A percentile compares a stretch with the other conserved stretches of the same genome.
Conservation (phyloP, 2,888 invertebrate genomes). For the Papilio gigon region DNA sequence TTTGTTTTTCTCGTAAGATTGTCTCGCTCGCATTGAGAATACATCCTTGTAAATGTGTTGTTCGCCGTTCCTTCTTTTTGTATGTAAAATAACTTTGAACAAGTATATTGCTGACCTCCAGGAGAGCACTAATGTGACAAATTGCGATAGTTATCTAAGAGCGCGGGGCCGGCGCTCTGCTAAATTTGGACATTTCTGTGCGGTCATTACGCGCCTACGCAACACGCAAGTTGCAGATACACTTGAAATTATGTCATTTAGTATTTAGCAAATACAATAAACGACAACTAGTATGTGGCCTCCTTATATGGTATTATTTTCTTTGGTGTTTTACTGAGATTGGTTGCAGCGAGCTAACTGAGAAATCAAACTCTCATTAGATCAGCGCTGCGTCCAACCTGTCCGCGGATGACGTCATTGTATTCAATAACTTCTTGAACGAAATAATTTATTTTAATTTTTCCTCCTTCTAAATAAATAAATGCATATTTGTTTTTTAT, state of each 20-base stretch:
- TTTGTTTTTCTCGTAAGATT: too few species aligned
- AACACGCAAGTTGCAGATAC: neutral
- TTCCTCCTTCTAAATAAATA: neutral
- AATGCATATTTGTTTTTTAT: neutral
- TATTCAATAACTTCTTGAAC: neutral
- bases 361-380: conserved; percentile 2
- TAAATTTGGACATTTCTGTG: neutral
- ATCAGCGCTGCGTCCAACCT: neutral
- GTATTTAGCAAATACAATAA: neutral
- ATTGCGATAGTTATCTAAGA: neutral
- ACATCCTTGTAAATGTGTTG: neutral
- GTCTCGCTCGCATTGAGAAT: too few species aligned
- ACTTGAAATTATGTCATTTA: neutral
- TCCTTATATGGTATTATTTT: neutral
- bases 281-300: neutral
- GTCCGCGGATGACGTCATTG: conserved; percentile 4
- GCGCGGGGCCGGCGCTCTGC: neutral
- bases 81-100: neutral
- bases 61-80: neutral
- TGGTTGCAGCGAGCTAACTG: neutral
- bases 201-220: conserved; percentile 1
- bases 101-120: neutral
- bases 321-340: neutral
- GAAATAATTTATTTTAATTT: neutral
- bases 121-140: neutral